phyloP scores from a whole-genome alignment of 2,888 invertebrate species.

The Melanotus villosus region DNA sequence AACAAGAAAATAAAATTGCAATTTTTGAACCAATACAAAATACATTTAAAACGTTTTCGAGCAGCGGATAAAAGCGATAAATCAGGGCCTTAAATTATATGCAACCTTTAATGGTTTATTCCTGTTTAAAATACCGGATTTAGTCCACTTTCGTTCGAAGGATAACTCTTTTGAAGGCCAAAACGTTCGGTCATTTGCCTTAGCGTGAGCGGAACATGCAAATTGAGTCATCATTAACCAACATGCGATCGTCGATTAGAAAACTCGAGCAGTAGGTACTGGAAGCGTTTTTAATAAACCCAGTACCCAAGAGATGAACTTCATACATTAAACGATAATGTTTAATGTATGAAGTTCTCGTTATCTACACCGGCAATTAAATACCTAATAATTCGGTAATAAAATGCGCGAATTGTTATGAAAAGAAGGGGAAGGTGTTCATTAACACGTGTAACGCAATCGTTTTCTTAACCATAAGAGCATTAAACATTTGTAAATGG shows the following conservation, averaged over 20 bases:
- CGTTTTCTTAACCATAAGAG: neutral
- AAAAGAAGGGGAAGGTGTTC: neutral
- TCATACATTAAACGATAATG: too few species aligned
- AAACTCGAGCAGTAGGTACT: conserved; percentile 15
- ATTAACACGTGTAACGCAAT: neutral
- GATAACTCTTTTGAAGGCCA: conserved; percentile 31
- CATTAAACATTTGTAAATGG: conserved; percentile 27
- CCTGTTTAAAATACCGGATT: conserved; percentile 37
- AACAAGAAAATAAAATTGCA: too few species aligned
- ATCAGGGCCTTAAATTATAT: too few species aligned
- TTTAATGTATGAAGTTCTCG: too few species aligned
- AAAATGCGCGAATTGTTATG: too few species aligned
- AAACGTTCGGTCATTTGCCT: conserved; percentile 39
- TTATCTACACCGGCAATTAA: too few species aligned
- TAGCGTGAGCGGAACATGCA: conserved; percentile 41
- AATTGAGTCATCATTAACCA: conserved; percentile 46
- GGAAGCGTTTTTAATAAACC: neutral
- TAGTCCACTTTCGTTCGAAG: conserved; percentile 22
- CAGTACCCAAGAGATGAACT: neutral
- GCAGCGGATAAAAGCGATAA: too few species aligned
- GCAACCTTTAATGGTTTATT: conserved; percentile 24
- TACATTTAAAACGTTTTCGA: too few species aligned
- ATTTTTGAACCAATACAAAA: too few species aligned
- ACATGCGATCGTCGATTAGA: conserved; percentile 30
- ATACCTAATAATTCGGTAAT: too few species aligned